Evolutionary conservation across 2,797 vertebrate genomes (phyloP).

Genomic region (Myotis pilosus): DNA sequence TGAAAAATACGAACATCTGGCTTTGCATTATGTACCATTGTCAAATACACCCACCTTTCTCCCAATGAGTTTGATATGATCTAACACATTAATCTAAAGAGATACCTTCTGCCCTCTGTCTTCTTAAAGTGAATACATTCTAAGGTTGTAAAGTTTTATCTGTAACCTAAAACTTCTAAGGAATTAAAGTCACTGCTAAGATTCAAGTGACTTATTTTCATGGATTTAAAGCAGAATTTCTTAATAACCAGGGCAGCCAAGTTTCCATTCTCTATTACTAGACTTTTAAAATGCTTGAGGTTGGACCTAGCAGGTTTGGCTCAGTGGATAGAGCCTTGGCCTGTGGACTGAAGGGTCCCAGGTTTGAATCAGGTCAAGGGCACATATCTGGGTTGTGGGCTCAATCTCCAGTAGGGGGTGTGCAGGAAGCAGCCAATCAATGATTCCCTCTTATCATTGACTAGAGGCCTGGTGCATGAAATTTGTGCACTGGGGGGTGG

Average conservation of each 20-base stretch:
- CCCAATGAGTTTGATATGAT: not conserved
- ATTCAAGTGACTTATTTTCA: constrained; percentile 37
- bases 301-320: not conserved
- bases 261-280: not conserved
- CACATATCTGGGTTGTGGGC: no score
- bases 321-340: no score
- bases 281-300: not conserved
- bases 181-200: constrained; percentile 54
- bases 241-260: not conserved
- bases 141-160: constrained; percentile 54
- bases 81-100: constrained; percentile 54
- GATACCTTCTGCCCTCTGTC: constrained; percentile 21
- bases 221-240: not conserved
- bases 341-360: no score
- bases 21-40: not conserved
- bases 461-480: no score
- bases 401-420: no score
- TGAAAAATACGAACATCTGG: constrained; percentile 65
- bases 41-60: not conserved
- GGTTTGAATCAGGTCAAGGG: no score
- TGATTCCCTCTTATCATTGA: no score
- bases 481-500: no score
- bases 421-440: no score
- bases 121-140: not conserved
- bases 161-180: constrained; percentile 34